phyloP scores from a whole-genome alignment of 2,888 invertebrate genomes.

The Amblyteles armatorius region DNA sequence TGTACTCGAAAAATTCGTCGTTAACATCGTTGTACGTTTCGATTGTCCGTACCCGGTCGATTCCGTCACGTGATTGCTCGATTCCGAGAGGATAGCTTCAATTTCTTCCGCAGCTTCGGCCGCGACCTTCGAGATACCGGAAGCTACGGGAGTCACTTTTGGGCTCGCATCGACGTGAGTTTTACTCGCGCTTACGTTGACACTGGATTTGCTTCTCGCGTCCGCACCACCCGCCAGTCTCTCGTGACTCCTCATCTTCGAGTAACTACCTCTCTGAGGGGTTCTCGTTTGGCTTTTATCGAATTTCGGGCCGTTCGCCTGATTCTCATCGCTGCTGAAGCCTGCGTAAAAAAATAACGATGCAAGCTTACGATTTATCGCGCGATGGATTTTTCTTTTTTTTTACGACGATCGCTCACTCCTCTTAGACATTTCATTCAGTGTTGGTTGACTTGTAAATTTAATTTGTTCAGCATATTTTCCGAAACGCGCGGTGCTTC shows the following conservation, averaged over 20 bases:
- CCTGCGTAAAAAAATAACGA: slow-evolving; percentile 1
- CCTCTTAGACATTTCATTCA: not conserved
- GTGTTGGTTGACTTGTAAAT: not conserved
- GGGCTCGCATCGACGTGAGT: slow-evolving; percentile 6
- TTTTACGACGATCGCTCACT: not conserved
- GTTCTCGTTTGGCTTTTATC: slow-evolving; percentile 55
- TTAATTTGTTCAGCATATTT: slow-evolving; percentile 9
- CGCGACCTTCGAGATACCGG: slow-evolving; percentile 18
- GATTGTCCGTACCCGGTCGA: slow-evolving; percentile 57
- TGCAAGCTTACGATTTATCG: not conserved
- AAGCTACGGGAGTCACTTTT: slow-evolving; percentile 41
- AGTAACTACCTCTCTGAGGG: slow-evolving; percentile 42
- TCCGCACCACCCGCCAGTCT: slow-evolving; percentile 69
- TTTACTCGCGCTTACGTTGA: slow-evolving; percentile 18
- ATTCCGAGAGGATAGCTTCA: slow-evolving; percentile 22
- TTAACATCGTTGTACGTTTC: not conserved
- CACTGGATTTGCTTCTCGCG: slow-evolving; percentile 44
- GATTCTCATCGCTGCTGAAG: slow-evolving; percentile 43
- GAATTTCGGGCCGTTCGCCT: slow-evolving; percentile 33
- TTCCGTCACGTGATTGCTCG: slow-evolving; percentile 19
- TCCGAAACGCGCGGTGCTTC: slow-evolving; percentile 19
- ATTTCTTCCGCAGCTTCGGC: slow-evolving; percentile 51
- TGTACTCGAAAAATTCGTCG: not conserved
- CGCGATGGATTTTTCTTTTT: not conserved
- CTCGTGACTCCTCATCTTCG: slow-evolving; percentile 38